A percentile compares a stretch with the other conserved stretches of the same genome.
Evolutionary conservation across 2,113 vertebrate genomes (phyloP).

Genomic region (Tragelaphus buxtoni): DNA sequence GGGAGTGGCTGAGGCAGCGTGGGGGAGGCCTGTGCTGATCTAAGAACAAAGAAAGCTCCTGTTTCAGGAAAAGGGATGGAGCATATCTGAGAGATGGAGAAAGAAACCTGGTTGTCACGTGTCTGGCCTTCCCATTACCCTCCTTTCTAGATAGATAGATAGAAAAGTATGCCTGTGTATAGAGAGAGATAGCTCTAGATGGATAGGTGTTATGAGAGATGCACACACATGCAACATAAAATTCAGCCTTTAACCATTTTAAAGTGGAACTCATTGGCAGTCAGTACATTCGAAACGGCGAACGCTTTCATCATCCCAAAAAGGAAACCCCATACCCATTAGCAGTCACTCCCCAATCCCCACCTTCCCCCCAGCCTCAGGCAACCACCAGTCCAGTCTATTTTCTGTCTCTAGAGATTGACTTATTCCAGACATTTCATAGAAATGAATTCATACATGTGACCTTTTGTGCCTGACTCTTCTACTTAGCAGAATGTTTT

Average conservation of each 20-base stretch:
- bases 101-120: neutral
- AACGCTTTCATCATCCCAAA: neutral
- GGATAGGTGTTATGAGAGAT: neutral
- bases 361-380: neutral
- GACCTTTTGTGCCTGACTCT: neutral
- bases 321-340: neutral
- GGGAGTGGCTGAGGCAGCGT: rapidly evolving
- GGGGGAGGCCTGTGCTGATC: rapidly evolving
- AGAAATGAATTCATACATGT: neutral
- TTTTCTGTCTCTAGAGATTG: neutral
- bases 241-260: neutral
- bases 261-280: neutral
- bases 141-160: neutral
- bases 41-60: neutral
- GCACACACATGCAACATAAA: neutral
- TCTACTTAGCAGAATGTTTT: neutral
- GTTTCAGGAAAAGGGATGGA: neutral
- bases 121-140: neutral
- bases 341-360: neutral
- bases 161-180: neutral
- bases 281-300: neutral
- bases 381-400: neutral
- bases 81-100: neutral
- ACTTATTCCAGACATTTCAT: neutral
- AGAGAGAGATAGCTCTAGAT: neutral